phyloP scores from a whole-genome alignment of 2,888 invertebrate species.

The Axea sp. region DNA sequence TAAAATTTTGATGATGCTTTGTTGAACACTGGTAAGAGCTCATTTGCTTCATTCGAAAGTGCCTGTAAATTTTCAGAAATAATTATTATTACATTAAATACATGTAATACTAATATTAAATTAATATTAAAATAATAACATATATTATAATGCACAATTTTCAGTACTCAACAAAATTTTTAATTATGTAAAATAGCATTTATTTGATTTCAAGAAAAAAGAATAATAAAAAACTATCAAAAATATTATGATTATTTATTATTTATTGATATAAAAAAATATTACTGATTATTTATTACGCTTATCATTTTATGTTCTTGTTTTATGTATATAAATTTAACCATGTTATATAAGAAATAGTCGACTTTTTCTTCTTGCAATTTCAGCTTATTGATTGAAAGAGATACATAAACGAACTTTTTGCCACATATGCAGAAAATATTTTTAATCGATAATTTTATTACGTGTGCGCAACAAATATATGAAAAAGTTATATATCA shows the following conservation, averaged over 20 bases:
- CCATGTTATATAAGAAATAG: neutral
- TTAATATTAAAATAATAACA: too few relatives aligned
- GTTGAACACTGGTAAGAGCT: conserved; percentile 97
- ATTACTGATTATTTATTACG: conserved; percentile 8
- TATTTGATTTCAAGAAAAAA: too few relatives aligned
- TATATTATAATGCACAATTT: neutral
- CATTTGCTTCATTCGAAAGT: conserved; percentile 97
- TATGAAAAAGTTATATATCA: too few relatives aligned
- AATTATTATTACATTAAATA: neutral
- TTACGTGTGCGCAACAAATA: neutral
- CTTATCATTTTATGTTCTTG: neutral
- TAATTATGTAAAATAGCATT: too few relatives aligned
- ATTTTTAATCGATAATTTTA: neutral
- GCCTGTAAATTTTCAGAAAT: conserved; percentile 84
- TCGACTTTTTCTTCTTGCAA: neutral
- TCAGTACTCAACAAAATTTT: too few relatives aligned
- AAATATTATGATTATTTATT: too few relatives aligned
- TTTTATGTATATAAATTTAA: neutral
- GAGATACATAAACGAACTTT: conserved; percentile 6
- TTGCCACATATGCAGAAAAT: conserved; percentile 12
- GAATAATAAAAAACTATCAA: too few relatives aligned
- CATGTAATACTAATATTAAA: too few relatives aligned
- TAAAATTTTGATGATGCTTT: conserved; percentile 96
- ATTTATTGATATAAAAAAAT: too few relatives aligned
- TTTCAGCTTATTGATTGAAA: conserved; percentile 10